Base-by-base conservation (phyloP, 1,140 invertebrate genomes). In the Portunus trituberculatus region DNA sequence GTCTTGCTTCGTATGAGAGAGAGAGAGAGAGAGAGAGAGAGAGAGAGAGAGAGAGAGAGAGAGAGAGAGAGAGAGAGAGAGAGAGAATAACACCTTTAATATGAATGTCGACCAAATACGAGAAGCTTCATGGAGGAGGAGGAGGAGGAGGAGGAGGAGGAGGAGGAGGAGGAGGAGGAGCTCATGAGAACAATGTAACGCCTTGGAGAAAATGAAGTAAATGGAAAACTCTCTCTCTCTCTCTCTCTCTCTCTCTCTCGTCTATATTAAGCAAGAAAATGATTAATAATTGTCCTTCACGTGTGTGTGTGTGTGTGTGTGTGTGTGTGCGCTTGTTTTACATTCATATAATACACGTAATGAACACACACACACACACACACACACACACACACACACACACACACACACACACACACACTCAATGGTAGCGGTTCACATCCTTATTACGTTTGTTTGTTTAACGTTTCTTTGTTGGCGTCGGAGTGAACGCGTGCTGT, bases 11-110 rank as follows among this genome's bases (percentile, higher is more conserved):
- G 7, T 39, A 88, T 32, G 39, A 45, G 10, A 2, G 67, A 90
- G 88, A 90, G 39, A 90, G 88, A 90, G 88, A 48, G 45, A 48
- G 88, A 48, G 88, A 48, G 12, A 48, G 88, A 90, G 88, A 90
- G 45, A 48, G 88, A 90, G 32, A 90, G 45, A 90, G 88, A 90
- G 45, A 48, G 45, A 90, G 32, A 48, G 88, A 90, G 45, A 48
- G 88, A 90, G 88, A 90, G 6, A 48, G 88, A 90, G 88, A 48
- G 88, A 90, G 45, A 90, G 88, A 48, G 88, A 48, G 88, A 90
- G 88, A 90, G 67, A 76, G n/a, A n/a, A 76, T 76, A 12, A 76
- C 67, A n/a, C 67, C 67, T 76, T 76, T 76, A 76, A 76, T 76
- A 76, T n/a, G 20, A 59, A 20, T 0, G 52, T 59, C 52, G 52